A percentile compares a stretch with the other conserved stretches of the same genome.
Evolutionary conservation across 2,797 vertebrate species (phyloP).

Genomic region (Macropodus opercularis): DNA sequence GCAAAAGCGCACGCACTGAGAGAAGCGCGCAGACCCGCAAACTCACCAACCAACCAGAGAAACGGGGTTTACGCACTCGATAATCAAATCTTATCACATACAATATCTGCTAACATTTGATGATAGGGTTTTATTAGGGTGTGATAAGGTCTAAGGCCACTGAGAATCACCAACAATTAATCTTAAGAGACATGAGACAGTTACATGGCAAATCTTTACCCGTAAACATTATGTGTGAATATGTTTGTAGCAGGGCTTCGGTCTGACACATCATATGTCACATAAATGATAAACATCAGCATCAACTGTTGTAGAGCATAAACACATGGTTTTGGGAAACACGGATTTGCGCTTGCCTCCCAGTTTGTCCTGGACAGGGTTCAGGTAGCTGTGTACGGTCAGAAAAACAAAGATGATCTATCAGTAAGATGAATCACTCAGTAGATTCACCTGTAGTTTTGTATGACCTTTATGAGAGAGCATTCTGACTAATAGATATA

Average conservation of each 20-base stretch:
- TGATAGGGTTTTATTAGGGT: no score
- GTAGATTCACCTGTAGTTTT: neutral
- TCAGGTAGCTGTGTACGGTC: conserved; percentile 54
- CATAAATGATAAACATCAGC: neutral
- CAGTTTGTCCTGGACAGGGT: conserved; percentile 61
- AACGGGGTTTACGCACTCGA: neutral
- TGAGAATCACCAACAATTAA: neutral
- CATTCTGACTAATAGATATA: no score
- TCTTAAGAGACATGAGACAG: neutral
- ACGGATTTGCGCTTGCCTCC: conserved; percentile 39
- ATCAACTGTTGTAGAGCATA: neutral
- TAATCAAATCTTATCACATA: no score
- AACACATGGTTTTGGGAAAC: conserved; percentile 27
- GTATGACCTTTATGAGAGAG: no score
- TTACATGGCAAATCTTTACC: neutral
- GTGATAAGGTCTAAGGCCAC: conserved; percentile 1
- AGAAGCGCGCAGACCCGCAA: neutral
- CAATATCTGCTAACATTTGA: no score
- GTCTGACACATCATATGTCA: neutral
- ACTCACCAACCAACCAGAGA: neutral
- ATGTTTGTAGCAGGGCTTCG: conserved; percentile 12
- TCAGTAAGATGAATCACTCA: conserved; percentile 53
- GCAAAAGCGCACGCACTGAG: conserved; percentile 53
- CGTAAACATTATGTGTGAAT: neutral
- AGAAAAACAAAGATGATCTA: conserved; percentile 57